Percentiles rank a stretch among this genome's conserved stretches.
These are phyloP conservation scores for Apodemus speciosus DNA, from an alignment of 2,113 vertebrate genomes.

Conservation along the genomic window DNA sequence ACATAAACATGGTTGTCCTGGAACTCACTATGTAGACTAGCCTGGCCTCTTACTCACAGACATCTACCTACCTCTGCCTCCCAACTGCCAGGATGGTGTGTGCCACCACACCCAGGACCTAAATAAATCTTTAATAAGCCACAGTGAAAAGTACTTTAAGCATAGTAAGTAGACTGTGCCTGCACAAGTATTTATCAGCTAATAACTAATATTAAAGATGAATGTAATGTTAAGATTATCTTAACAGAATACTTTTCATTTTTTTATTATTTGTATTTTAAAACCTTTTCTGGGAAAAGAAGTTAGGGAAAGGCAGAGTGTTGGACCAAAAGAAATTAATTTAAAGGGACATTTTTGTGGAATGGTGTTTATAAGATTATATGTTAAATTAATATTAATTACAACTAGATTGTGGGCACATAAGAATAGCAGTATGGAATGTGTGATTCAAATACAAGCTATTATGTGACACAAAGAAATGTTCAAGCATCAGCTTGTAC, in stretches of 20 bases:
- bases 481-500: background rate
- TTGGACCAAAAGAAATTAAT: background rate
- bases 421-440: background rate
- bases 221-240: background rate
- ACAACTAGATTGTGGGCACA: background rate
- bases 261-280: background rate
- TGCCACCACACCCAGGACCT: background rate
- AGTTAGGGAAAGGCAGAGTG: background rate
- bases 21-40: background rate
- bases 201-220: background rate
- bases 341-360: background rate
- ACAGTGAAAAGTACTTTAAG: background rate
- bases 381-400: background rate
- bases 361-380: background rate
- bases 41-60: background rate
- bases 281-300: background rate
- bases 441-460: background rate
- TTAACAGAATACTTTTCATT: background rate
- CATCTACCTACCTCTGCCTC: background rate
- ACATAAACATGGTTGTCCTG: background rate
- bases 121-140: background rate
- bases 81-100: background rate
- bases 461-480: background rate
- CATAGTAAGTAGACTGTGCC: background rate
- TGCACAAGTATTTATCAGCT: background rate